These are phyloP conservation scores for Aythya baeri DNA, from an alignment of 2,113 vertebrate genomes.

Conservation along the genomic window DNA sequence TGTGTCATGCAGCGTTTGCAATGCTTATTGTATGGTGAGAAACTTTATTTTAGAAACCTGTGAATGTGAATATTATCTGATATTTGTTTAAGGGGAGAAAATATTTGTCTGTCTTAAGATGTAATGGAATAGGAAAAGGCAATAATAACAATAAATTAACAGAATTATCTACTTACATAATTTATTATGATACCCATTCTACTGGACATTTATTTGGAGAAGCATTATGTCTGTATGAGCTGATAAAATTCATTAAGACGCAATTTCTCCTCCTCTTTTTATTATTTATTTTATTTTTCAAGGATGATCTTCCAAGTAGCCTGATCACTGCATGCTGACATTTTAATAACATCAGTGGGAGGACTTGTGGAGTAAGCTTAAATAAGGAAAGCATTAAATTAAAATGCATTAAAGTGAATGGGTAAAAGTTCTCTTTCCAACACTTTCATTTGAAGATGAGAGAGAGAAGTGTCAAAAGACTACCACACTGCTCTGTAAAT, in stretches of 20 bases:
- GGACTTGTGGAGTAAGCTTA: neutral
- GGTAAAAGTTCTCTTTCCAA: neutral
- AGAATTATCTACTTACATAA: neutral
- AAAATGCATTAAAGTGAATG: slow-evolving; percentile 6
- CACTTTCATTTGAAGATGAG: neutral
- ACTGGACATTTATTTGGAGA: neutral
- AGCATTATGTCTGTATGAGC: neutral
- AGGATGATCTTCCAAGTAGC: neutral
- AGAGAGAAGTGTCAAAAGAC: neutral
- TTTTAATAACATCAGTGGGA: neutral
- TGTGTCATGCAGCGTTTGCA: neutral
- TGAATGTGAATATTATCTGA: neutral
- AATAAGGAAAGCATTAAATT: neutral
- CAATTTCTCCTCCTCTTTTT: neutral
- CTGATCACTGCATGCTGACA: neutral
- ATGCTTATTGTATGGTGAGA: neutral
- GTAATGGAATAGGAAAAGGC: neutral
- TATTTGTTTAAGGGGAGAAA: neutral
- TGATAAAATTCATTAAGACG: neutral
- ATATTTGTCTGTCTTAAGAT: neutral
- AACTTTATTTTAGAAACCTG: neutral
- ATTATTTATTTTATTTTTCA: neutral
- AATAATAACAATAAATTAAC: neutral
- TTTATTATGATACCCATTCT: neutral
- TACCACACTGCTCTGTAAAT: neutral